These are phyloP conservation scores for Oreohelix idahoensis DNA, from an alignment of 1,140 invertebrate genomes.

Conservation along the genomic window DNA sequence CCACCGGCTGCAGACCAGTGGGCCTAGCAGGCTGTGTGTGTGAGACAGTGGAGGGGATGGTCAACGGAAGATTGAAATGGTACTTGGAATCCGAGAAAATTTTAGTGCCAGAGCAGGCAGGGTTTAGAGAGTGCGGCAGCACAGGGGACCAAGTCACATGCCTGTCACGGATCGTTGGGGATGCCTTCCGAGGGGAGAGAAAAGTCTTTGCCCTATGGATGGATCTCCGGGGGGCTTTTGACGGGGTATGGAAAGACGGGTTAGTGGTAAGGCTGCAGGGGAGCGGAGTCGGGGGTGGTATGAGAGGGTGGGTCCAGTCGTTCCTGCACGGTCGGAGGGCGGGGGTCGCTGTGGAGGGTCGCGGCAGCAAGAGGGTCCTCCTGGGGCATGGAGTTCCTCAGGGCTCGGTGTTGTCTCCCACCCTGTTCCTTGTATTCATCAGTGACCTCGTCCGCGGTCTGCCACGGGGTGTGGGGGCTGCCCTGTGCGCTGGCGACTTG, in stretches of 20 bases:
- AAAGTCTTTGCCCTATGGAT: background rate
- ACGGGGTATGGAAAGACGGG: background rate
- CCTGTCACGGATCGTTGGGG: background rate
- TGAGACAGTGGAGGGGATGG: background rate
- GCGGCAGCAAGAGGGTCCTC: background rate
- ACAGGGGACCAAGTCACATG: too few species aligned
- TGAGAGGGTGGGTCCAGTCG: background rate
- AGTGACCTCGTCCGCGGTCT: conserved; percentile 38
- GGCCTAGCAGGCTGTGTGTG: background rate
- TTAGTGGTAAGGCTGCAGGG: background rate
- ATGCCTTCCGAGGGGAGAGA: background rate
- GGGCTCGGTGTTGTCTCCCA: conserved; percentile 43
- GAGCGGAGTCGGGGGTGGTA: background rate
- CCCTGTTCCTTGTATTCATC: conserved; percentile 47
- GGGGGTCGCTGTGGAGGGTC: background rate
- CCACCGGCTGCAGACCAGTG: background rate
- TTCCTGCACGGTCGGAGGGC: background rate
- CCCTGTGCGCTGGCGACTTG: background rate
- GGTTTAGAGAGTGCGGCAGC: too few species aligned
- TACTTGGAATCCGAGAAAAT: too few species aligned
- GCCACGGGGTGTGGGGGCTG: background rate
- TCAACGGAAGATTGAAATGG: too few species aligned
- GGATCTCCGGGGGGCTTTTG: background rate
- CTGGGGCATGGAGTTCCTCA: conserved; percentile 39
- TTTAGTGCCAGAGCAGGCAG: too few species aligned